Base-by-base conservation (phyloP, 2,888 invertebrate genomes). In the Diplazon laetatorius region DNA sequence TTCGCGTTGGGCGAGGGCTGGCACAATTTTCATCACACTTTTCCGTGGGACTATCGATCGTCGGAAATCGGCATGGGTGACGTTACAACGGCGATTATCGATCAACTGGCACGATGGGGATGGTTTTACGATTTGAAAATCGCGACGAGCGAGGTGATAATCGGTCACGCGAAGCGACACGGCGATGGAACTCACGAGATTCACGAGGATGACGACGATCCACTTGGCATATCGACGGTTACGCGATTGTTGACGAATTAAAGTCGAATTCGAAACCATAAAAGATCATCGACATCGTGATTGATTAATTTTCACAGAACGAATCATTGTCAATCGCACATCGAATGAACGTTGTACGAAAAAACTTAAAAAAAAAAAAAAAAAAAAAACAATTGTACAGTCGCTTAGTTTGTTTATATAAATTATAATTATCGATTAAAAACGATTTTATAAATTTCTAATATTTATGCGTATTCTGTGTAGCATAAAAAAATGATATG, bases 1-100 rank as follows among this genome's bases (percentile, higher is more conserved):
- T 78, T 90, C 20, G 91, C 92, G 5, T 74, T 86, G 22, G 90
- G 90, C 1, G 91, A 92, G 77, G 93, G 93, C 12, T 93, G 92
- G 91, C 93, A 93, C 87, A 94, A 94, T 88, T 93, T 92, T 86
- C 93, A 93, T 83, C 93, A 93, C 83, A 90, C 91, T 6, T 94
- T 93, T 84, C 93, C 93, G 1, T 92, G 92, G 88, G 90, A 90
- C 78, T 89, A 86, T 80, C 37, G 74, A 48, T 66, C 66, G 6
- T 42, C 74, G 35, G 74, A 74, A 63, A 25, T 42, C 6, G 76
- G 82, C 50, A 76, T 83, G 6, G 9, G 65, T 8, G 59, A 68
- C 10, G 0, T 78, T 0, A 76, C 73, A 39, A 80, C 82, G 5
- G 52, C 4, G 5, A 1, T 80, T 5, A 81, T 86, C 30, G 80